Evolutionary conservation across 2,113 vertebrate genomes (phyloP).

Genomic region (Saguinus imperator): DNA sequence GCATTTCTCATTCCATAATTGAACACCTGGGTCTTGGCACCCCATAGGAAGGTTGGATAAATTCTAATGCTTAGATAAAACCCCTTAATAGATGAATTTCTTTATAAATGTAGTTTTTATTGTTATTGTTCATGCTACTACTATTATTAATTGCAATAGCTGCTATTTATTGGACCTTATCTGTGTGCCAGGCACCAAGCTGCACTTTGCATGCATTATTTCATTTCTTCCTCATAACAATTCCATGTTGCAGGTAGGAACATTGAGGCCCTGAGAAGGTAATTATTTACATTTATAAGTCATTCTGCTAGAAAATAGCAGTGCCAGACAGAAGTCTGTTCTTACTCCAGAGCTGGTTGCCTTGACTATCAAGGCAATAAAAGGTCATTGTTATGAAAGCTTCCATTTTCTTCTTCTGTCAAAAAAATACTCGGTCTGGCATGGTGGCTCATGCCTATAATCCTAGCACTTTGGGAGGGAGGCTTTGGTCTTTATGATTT

Average conservation of each 20-base stretch:
- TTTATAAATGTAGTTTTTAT: neutral
- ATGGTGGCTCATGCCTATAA: no score
- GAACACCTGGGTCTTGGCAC: neutral
- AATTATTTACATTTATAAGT: neutral
- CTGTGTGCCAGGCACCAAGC: neutral
- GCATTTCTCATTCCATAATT: neutral
- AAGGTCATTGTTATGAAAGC: neutral
- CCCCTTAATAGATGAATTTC: slow-evolving; percentile 25
- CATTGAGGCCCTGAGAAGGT: neutral
- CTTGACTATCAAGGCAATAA: neutral
- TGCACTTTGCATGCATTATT: neutral
- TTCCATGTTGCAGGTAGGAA: neutral
- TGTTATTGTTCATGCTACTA: neutral
- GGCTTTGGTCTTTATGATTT: neutral
- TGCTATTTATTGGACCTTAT: neutral
- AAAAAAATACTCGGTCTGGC: neutral
- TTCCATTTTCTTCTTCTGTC: neutral
- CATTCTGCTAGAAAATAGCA: neutral
- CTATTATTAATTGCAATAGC: neutral
- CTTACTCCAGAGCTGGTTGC: neutral
- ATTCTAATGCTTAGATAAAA: neutral
- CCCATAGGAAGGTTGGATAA: neutral
- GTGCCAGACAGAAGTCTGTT: neutral
- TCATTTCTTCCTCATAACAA: neutral
- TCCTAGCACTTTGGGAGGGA: no score